phyloP scores from a whole-genome alignment of 2,797 vertebrate species.

The Gymnocypris eckloni region DNA sequence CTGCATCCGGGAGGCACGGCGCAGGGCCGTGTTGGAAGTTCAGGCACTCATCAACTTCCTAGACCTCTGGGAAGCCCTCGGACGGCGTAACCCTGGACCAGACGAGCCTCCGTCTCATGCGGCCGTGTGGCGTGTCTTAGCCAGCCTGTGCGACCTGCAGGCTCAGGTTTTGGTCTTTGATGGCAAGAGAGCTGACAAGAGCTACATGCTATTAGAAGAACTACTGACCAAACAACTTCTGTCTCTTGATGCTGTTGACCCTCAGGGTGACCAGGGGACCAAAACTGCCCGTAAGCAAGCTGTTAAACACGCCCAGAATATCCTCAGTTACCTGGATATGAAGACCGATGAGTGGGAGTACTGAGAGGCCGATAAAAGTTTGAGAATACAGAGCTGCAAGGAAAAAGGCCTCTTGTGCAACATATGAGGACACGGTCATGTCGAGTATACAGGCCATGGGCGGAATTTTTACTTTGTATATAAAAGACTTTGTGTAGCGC shows the following conservation, averaged over 20 bases:
- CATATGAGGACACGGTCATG: constrained; percentile 16
- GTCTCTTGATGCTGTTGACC: constrained; percentile 93
- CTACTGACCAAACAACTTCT: constrained; percentile 96
- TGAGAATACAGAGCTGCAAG: constrained; percentile 35
- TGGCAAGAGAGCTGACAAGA: constrained; percentile 92
- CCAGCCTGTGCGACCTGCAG: constrained; percentile 89
- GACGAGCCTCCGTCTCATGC: constrained; percentile 83
- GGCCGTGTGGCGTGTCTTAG: constrained; percentile 89
- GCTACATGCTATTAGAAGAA: constrained; percentile 94
- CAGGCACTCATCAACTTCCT: constrained; percentile 91
- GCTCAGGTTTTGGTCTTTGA: constrained; percentile 91
- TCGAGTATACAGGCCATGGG: constrained; percentile 25
- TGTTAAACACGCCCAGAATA: constrained; percentile 96
- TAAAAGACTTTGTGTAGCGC: constrained; percentile 50
- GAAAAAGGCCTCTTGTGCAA: constrained; percentile 27
- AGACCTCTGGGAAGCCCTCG: constrained; percentile 90
- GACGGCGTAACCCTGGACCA: constrained; percentile 73
- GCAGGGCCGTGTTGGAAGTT: constrained; percentile 92
- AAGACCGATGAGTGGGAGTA: constrained; percentile 99
- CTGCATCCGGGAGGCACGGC: constrained; percentile 94
- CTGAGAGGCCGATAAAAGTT: constrained; percentile 64
- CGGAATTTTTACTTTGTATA: constrained; percentile 63
- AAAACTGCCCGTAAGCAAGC: constrained; percentile 94
- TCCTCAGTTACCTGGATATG: constrained; percentile 96
- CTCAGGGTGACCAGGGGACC: constrained; percentile 87